Base-by-base conservation (phyloP, 2,797 vertebrate genomes). In the Tenualosa ilisha region DNA sequence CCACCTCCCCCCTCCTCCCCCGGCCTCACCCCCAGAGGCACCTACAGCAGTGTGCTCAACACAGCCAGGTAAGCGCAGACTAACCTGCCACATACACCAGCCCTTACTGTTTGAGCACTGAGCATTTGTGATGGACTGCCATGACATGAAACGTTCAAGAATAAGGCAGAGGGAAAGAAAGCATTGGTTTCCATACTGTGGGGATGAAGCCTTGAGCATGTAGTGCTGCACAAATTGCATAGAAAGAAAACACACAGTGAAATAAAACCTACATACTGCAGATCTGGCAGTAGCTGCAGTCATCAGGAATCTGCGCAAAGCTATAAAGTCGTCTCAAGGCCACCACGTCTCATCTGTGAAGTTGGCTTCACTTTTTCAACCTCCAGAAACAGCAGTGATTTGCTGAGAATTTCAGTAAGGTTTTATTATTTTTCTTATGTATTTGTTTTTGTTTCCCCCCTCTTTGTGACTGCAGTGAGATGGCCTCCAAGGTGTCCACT, bases 1-100 rank as follows among this genome's bases (percentile, higher is more conserved):
- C 95, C 96, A 94, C 84, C 96, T 0, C 94, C 95, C 0, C 89
- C 93, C 0, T 12, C 93, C 2, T 88, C 94, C 0, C 91, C 94
- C 88, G 85, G 86, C 0, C 93, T 94, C 61, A 88, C 89, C 0
- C 63, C 91, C 6, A 93, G 94, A 17, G 91, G 93, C 87, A 95
- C 94, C 86, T 96, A 96, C 91, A 96, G 95, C 92, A 95, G 95
- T 88, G 93, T 96, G 0, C 63, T 84, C 83, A 84, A 65, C 51
- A 72, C 87, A 11, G 75, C 40, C 83, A 87, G 87, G 89, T 88
- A 68, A 40, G 15, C 2, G 49, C 11, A 20, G 13, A 65, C 26
- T 9, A 0, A 13, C 3, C 8, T 3, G 12, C 3, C 50, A 51
- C 50, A 51, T 7, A 51, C 31, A 17, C 37, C 26, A 79, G 20